Evolutionary conservation across 2,113 vertebrate genomes (phyloP).

Genomic region (Acanthochromis polyacanthus): DNA sequence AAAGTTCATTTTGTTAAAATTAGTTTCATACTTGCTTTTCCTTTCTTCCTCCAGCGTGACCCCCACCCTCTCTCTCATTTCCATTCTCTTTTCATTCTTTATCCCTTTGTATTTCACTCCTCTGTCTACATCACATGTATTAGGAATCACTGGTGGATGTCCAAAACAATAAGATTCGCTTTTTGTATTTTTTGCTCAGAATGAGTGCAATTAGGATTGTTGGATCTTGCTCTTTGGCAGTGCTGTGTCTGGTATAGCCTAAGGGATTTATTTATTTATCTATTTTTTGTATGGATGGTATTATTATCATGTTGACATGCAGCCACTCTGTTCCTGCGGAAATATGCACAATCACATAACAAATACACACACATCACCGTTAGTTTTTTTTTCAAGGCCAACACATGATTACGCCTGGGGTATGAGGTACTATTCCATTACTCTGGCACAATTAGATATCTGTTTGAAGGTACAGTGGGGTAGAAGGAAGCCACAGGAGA

Average conservation of each 20-base stretch:
- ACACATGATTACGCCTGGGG: conserved; percentile 18
- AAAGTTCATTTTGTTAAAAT: conserved; percentile 44
- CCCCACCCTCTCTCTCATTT: conserved; percentile 10
- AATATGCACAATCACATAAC: conserved; percentile 13
- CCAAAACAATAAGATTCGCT: conserved; percentile 57
- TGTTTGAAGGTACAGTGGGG: neutral
- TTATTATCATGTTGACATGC: conserved; percentile 58
- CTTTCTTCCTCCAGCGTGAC: conserved; percentile 17
- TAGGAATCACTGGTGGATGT: conserved; percentile 48
- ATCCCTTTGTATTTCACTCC: conserved; percentile 14
- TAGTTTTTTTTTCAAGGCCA: conserved; percentile 15
- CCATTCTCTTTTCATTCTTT: neutral
- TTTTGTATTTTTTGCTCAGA: conserved; percentile 41
- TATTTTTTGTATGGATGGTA: conserved; percentile 36
- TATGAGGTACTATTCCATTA: conserved; percentile 8
- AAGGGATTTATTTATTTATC: conserved; percentile 48
- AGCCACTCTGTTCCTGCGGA: conserved; percentile 23
- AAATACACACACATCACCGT: conserved; percentile 16
- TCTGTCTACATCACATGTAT: conserved; percentile 50
- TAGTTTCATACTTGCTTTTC: conserved; percentile 38
- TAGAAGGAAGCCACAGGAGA: conserved; percentile 59
- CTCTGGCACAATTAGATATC: conserved; percentile 62
- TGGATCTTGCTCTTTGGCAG: conserved; percentile 58
- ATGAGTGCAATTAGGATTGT: conserved; percentile 54
- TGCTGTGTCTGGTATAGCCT: conserved; percentile 42